Evolutionary conservation across 2,113 vertebrate genomes (phyloP).

Genomic region (Archilochus colubris): DNA sequence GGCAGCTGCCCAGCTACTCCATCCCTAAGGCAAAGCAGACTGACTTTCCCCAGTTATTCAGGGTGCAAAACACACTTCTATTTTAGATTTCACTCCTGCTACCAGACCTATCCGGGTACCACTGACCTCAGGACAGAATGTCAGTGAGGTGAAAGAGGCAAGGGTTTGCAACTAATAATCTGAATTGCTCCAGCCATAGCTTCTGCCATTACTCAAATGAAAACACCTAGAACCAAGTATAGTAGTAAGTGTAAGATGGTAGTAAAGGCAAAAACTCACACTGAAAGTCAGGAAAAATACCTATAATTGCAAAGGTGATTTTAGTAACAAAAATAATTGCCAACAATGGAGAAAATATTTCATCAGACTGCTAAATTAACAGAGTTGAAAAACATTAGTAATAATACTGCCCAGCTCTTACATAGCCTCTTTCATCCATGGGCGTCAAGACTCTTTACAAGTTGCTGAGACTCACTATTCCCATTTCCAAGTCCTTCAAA

Average conservation of each 20-base stretch:
- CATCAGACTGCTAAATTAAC: neutral
- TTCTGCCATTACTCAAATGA: neutral
- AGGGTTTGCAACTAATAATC: neutral
- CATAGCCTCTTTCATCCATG: neutral
- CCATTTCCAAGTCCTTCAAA: neutral
- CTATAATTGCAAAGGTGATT: slow-evolving; percentile 33
- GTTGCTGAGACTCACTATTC: neutral
- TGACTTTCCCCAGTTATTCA: neutral
- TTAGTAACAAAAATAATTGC: slow-evolving; percentile 48
- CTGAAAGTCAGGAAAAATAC: neutral
- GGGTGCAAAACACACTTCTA: neutral
- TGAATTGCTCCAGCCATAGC: neutral
- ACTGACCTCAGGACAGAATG: neutral
- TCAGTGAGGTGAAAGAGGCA: neutral
- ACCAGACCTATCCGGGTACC: neutral
- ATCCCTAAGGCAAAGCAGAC: neutral
- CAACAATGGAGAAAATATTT: slow-evolving; percentile 24
- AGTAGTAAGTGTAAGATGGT: neutral
- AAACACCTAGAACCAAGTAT: neutral
- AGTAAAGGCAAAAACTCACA: neutral
- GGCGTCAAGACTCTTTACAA: neutral
- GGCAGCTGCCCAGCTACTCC: neutral
- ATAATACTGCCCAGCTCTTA: neutral
- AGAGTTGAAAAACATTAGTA: neutral
- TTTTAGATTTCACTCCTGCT: neutral